phyloP scores from a whole-genome alignment of 2,113 vertebrate species.

The Chionomys nivalis region DNA sequence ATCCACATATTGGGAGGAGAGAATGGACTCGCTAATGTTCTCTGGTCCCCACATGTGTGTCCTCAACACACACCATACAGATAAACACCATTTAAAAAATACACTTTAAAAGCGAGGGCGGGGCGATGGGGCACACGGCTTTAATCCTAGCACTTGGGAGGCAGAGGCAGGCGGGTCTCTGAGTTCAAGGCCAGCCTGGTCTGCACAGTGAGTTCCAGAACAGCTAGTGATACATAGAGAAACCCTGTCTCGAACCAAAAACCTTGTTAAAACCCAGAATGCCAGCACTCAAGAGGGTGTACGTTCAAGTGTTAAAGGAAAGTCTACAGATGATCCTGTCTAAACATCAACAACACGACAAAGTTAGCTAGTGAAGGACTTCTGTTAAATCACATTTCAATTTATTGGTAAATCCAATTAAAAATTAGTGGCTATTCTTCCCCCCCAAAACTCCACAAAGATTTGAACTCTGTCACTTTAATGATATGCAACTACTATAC shows the following conservation, averaged over 20 bases:
- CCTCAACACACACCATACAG: not conserved
- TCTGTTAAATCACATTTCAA: not conserved
- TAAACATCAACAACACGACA: not conserved
- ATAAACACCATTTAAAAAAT: not conserved
- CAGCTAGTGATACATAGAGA: no score
- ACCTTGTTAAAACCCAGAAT: no score
- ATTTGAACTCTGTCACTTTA: not conserved
- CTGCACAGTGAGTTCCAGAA: no score
- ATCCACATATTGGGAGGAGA: not conserved
- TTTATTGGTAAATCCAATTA: not conserved
- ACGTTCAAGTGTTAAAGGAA: not conserved
- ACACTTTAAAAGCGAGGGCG: not conserved
- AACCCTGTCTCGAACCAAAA: no score
- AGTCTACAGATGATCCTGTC: no score
- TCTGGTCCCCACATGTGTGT: not conserved
- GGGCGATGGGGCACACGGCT: no score
- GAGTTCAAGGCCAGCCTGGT: no score
- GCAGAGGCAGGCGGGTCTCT: no score
- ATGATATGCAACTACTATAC: not conserved
- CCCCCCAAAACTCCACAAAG: not conserved
- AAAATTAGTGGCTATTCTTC: not conserved
- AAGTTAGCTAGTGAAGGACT: not conserved
- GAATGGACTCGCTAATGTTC: not conserved
- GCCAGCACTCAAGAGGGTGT: not conserved
- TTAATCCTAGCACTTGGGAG: no score